Percentiles rank a stretch among this genome's conserved stretches.
Evolutionary conservation across 2,888 invertebrate species (phyloP).

Genomic region (Eudemis profundana): DNA sequence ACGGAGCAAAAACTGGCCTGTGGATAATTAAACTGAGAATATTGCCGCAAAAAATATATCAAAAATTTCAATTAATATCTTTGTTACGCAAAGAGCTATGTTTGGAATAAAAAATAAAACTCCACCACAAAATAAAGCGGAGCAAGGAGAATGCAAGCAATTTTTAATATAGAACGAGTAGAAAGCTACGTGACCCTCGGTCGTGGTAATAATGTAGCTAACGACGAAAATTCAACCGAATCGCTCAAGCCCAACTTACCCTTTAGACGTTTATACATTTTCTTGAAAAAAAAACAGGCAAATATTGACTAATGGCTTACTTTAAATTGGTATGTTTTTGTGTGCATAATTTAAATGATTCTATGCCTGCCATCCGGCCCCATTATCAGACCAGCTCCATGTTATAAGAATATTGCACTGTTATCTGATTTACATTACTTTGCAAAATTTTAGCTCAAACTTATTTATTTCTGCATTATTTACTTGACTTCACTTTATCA

Average conservation of each 20-base stretch:
- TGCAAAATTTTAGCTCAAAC: too few relatives aligned
- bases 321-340: slow-evolving; percentile 36
- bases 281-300: slow-evolving; percentile 22
- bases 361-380: too few relatives aligned
- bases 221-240: slow-evolving; percentile 64
- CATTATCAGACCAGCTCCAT: too few relatives aligned
- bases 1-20: neutral
- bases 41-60: slow-evolving; percentile 46
- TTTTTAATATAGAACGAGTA: slow-evolving; percentile 80
- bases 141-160: slow-evolving; percentile 80
- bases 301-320: slow-evolving; percentile 20
- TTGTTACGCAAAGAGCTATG: slow-evolving; percentile 59
- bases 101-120: slow-evolving; percentile 71
- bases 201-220: slow-evolving; percentile 69
- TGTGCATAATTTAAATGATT: too few relatives aligned
- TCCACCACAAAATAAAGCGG: slow-evolving; percentile 71
- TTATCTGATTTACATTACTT: too few relatives aligned
- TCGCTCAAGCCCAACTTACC: slow-evolving; percentile 53
- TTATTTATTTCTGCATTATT: too few relatives aligned
- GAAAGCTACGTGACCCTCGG: slow-evolving; percentile 61
- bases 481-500: too few relatives aligned
- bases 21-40: slow-evolving; percentile 11
- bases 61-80: slow-evolving; percentile 70
- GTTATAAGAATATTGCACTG: too few relatives aligned
- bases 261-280: slow-evolving; percentile 50